These are phyloP conservation scores for Tipula confusa DNA, from an alignment of 2,888 invertebrate species.

Conservation along the genomic window DNA sequence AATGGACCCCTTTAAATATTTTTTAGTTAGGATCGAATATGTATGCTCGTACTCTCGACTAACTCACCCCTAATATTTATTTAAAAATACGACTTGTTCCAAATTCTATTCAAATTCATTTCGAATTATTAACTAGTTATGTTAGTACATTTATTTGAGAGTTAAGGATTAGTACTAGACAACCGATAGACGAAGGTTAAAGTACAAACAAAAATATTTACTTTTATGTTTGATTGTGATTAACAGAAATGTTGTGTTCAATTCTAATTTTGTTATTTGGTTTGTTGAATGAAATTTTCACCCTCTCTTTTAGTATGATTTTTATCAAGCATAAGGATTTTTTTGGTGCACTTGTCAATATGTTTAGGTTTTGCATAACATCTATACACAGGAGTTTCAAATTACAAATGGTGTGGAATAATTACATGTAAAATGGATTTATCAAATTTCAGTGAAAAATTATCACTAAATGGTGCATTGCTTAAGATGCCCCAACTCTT, in stretches of 20 bases:
- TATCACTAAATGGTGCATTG: too few species aligned
- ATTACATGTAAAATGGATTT: too few species aligned
- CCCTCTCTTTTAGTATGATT: background rate
- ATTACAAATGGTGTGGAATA: background rate
- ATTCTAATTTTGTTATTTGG: background rate
- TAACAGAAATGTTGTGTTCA: background rate
- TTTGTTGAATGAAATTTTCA: background rate
- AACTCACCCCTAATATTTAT: background rate
- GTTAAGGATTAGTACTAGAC: background rate
- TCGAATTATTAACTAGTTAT: background rate
- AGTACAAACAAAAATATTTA: background rate
- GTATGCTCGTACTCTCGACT: background rate
- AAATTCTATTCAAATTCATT: slow-evolving; percentile 20
- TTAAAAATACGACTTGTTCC: background rate
- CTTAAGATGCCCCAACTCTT: too few species aligned
- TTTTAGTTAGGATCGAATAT: background rate
- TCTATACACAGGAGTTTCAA: background rate
- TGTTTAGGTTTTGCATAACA: slow-evolving; percentile 20
- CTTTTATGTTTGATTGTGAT: background rate
- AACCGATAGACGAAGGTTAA: background rate
- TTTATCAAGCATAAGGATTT: background rate
- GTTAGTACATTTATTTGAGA: background rate
- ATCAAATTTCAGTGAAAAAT: too few species aligned
- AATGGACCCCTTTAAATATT: background rate
- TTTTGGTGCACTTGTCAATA: slow-evolving; percentile 5